phyloP scores from a whole-genome alignment of 92 coral and sea anemone genomes.

The Scolanthus callimorphus region DNA sequence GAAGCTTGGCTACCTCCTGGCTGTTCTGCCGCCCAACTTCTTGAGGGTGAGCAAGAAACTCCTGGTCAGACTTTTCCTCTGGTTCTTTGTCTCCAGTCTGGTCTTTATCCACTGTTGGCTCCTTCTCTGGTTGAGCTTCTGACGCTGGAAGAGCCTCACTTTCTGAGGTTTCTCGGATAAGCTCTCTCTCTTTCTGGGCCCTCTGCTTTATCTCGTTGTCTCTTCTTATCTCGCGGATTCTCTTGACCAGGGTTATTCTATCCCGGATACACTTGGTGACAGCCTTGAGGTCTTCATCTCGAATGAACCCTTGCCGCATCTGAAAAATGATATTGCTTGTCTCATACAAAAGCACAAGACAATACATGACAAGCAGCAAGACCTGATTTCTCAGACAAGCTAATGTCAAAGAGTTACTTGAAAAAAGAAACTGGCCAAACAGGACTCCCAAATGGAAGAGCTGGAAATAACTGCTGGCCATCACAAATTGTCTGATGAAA shows the following conservation, averaged over 20 bases:
- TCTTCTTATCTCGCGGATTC: slow-evolving; percentile 67
- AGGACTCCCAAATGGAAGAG: too few relatives aligned
- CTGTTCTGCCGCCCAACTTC: slow-evolving; percentile 48
- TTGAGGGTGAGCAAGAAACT: slow-evolving; percentile 10
- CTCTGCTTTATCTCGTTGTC: slow-evolving; percentile 64
- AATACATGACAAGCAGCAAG: too few relatives aligned
- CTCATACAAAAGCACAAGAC: too few relatives aligned
- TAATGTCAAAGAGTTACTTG: too few relatives aligned
- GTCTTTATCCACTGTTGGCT: slow-evolving; percentile 48
- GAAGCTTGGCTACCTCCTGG: slow-evolving; percentile 15
- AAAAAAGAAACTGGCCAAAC: too few relatives aligned
- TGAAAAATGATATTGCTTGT: slow-evolving; percentile 10
- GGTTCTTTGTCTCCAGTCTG: slow-evolving; percentile 44
- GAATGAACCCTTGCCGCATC: slow-evolving; percentile 88
- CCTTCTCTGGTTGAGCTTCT: slow-evolving; percentile 13
- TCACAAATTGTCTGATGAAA: too few relatives aligned
- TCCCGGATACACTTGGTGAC: slow-evolving; percentile 87
- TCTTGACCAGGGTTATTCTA: slow-evolving; percentile 66
- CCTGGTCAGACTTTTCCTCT: slow-evolving; percentile 27
- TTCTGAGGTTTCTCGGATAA: slow-evolving; percentile 1
- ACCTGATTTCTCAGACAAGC: too few relatives aligned
- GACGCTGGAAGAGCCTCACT: neutral
- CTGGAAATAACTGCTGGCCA: too few relatives aligned
- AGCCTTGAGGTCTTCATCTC: slow-evolving; percentile 82
- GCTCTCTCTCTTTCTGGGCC: slow-evolving; percentile 37